A percentile compares a stretch with the other conserved stretches of the same genome.
Conservation (phyloP, 2,888 invertebrate species). For the Neoascia interrupta region DNA sequence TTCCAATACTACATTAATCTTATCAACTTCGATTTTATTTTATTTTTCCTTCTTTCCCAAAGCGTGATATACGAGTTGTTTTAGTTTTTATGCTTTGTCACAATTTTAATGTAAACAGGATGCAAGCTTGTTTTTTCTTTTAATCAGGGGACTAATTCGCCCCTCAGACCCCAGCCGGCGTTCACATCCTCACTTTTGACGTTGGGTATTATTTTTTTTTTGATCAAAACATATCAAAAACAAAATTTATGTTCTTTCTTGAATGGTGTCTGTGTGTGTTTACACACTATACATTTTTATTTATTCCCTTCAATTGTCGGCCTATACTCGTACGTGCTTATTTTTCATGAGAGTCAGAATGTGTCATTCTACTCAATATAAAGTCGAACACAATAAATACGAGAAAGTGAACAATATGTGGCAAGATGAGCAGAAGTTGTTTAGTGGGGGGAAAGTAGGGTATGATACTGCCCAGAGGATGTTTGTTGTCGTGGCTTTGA, state of each 20-base stretch:
- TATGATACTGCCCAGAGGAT: slow-evolving; percentile 10
- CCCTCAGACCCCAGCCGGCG: not conserved
- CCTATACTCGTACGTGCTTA: slow-evolving; percentile 5
- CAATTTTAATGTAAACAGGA: slow-evolving; percentile 63
- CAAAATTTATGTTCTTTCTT: slow-evolving; percentile 49
- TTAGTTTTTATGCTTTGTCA: slow-evolving; percentile 49
- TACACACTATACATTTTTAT: not conserved
- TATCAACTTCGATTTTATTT: slow-evolving; percentile 50
- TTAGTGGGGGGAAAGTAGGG: not conserved
- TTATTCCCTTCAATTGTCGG: slow-evolving; percentile 23
- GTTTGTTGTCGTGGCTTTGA: slow-evolving; percentile 7
- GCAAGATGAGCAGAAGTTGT: slow-evolving; percentile 9
- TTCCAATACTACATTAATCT: slow-evolving; percentile 44
- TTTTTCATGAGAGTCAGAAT: not conserved
- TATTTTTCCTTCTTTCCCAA: slow-evolving; percentile 1
- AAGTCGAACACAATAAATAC: slow-evolving; percentile 13
- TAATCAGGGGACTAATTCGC: slow-evolving; percentile 34
- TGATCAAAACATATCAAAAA: slow-evolving; percentile 48
- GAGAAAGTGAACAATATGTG: slow-evolving; percentile 8
- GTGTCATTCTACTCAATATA: slow-evolving; percentile 23
- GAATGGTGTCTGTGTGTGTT: slow-evolving; percentile 18
- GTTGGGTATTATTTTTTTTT: slow-evolving; percentile 8
- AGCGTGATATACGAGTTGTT: too few relatives aligned
- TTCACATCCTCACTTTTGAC: slow-evolving; percentile 10
- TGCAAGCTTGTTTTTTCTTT: slow-evolving; percentile 54